These are phyloP conservation scores for Nebria salina DNA, from an alignment of 2,888 invertebrate species.

Conservation along the genomic window DNA sequence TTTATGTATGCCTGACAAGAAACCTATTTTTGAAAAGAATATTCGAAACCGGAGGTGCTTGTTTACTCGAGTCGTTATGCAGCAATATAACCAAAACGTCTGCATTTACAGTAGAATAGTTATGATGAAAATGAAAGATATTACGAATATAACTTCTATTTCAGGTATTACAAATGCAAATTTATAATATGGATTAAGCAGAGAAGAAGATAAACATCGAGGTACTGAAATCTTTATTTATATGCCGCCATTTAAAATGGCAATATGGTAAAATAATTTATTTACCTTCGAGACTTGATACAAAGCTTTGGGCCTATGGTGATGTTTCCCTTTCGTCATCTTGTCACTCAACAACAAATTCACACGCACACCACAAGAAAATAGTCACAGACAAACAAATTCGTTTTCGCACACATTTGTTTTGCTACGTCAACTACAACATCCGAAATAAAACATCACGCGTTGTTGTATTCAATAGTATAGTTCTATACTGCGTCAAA, in stretches of 20 bases:
- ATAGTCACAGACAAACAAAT: conserved; percentile 47
- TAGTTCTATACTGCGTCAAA: conserved; percentile 48
- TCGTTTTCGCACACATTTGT: conserved; percentile 55
- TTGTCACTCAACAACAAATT: conserved; percentile 60
- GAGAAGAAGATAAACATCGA: not conserved
- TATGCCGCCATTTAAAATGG: conserved; percentile 38
- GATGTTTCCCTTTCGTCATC: conserved; percentile 70
- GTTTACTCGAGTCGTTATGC: too few relatives aligned
- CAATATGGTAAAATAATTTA: conserved; percentile 40
- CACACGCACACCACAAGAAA: conserved; percentile 58
- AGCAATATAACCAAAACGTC: too few relatives aligned
- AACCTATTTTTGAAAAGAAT: too few relatives aligned
- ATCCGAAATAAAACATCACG: conserved; percentile 7
- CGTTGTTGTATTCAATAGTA: conserved; percentile 56
- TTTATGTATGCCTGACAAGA: too few relatives aligned
- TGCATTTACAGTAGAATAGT: too few relatives aligned
- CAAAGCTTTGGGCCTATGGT: conserved; percentile 69
- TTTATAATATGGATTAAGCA: not conserved
- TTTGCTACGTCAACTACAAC: conserved; percentile 53
- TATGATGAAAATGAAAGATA: too few relatives aligned
- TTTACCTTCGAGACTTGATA: conserved; percentile 81
- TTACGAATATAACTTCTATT: too few relatives aligned
- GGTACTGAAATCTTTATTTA: not conserved
- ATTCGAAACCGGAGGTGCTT: too few relatives aligned
- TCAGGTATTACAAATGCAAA: not conserved